A percentile compares a stretch with the other conserved stretches of the same genome.
These are phyloP conservation scores for Corythoichthys intestinalis DNA, from an alignment of 2,113 vertebrate genomes.

Conservation along the genomic window DNA sequence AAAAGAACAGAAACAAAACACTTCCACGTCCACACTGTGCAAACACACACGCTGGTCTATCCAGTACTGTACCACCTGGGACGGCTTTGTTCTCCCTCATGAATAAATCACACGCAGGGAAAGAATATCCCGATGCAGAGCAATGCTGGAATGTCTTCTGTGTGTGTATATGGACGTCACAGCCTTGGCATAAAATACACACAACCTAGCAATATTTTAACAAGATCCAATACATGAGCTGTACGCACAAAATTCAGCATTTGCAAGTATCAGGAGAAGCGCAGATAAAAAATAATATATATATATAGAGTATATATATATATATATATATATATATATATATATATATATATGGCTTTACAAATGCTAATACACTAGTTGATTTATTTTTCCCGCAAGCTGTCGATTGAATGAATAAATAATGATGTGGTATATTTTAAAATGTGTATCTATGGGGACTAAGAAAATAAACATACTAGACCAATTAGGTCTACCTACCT, in stretches of 20 bases:
- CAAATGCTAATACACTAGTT: not conserved
- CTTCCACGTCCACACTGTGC: constrained; percentile 1
- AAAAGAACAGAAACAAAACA: constrained; percentile 37
- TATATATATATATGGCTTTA: not conserved
- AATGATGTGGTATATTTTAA: not conserved
- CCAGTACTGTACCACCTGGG: constrained; percentile 27
- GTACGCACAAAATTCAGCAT: not conserved
- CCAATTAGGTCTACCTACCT: not conserved
- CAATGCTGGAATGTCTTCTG: constrained; percentile 13
- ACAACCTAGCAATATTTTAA: not conserved
- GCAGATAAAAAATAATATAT: not conserved
- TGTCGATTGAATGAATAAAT: not conserved
- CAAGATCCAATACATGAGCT: not conserved
- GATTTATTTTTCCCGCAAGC: not conserved
- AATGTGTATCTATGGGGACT: not conserved
- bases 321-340: too few relatives aligned
- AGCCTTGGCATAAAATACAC: not conserved
- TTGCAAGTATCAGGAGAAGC: not conserved
- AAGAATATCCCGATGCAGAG: constrained; percentile 44
- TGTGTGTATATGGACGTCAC: not conserved
- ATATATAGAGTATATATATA: not conserved
- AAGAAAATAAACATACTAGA: not conserved
- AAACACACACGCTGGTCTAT: not conserved
- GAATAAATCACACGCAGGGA: constrained; percentile 60
- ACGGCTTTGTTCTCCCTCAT: constrained; percentile 63